Percentiles rank a stretch among this genome's conserved stretches.
These are phyloP conservation scores for Antitype chi DNA, from an alignment of 2,888 invertebrate species.

Conservation along the genomic window DNA sequence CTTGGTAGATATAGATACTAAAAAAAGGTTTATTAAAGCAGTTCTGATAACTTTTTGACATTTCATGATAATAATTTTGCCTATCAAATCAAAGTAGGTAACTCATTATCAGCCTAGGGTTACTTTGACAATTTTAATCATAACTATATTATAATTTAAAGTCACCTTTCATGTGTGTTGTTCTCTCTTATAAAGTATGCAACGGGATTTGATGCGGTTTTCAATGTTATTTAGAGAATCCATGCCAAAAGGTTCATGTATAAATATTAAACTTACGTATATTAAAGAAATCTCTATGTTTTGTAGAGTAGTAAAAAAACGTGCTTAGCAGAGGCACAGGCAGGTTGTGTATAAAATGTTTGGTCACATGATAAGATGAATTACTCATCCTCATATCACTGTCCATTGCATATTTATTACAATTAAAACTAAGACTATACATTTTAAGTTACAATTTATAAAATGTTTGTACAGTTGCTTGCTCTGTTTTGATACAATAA, in stretches of 20 bases:
- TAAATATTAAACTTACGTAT: neutral
- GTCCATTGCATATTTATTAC: neutral
- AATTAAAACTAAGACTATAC: neutral
- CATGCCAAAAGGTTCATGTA: neutral
- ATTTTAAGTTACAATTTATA: neutral
- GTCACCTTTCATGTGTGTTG: neutral
- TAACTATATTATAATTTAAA: neutral
- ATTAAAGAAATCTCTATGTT: neutral
- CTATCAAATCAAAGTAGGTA: neutral
- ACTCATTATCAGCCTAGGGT: neutral
- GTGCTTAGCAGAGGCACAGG: neutral
- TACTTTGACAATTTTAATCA: neutral
- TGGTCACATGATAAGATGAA: conserved; percentile 25
- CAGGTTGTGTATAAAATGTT: conserved; percentile 8
- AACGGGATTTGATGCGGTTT: neutral
- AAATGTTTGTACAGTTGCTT: conserved; percentile 2
- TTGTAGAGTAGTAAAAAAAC: neutral
- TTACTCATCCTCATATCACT: conserved; percentile 47
- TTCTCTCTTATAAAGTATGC: neutral
- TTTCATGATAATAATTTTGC: conserved; percentile 9
- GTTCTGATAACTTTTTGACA: conserved; percentile 40
- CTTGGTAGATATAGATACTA: neutral
- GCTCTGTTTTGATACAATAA: neutral
- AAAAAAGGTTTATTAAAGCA: neutral
- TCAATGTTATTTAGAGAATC: no score